Percentiles rank a stretch among this genome's conserved stretches.
phyloP scores from a whole-genome alignment of 2,888 invertebrate genomes.

The Drosophila tripunctata region DNA sequence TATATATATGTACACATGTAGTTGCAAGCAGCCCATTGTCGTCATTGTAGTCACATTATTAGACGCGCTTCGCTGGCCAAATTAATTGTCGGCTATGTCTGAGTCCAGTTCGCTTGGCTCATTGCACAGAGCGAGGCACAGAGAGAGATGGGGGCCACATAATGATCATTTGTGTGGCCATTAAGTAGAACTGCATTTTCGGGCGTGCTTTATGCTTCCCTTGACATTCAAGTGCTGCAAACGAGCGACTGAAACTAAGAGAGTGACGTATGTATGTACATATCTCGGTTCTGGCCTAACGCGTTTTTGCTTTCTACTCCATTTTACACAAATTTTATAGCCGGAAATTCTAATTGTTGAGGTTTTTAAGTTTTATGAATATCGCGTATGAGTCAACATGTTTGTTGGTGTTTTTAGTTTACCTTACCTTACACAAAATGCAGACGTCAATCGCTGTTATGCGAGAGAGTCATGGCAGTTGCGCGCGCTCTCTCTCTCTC shows the following conservation, averaged over 20 bases:
- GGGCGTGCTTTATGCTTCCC: conserved; percentile 33
- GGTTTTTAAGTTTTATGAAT: conserved; percentile 39
- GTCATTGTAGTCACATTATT: conserved; percentile 75
- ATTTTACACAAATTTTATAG: conserved; percentile 53
- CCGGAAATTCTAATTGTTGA: conserved; percentile 76
- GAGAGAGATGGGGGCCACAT: conserved; percentile 21
- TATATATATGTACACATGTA: background rate
- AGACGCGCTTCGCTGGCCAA: conserved; percentile 74
- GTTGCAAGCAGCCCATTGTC: conserved; percentile 50
- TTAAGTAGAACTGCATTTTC: conserved; percentile 44
- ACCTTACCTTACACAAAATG: conserved; percentile 39
- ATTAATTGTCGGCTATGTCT: conserved; percentile 67
- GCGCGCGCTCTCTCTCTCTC: background rate
- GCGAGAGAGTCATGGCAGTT: conserved; percentile 11
- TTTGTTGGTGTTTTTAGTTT: conserved; percentile 34
- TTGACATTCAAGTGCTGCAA: conserved; percentile 23
- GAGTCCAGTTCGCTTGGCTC: conserved; percentile 34
- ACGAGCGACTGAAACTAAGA: conserved; percentile 17
- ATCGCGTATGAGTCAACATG: conserved; percentile 33
- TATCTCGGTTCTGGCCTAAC: conserved; percentile 78
- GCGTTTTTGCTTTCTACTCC: conserved; percentile 47
- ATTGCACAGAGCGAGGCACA: conserved; percentile 37
- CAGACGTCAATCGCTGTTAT: conserved; percentile 36
- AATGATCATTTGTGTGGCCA: conserved; percentile 55
- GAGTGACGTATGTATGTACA: conserved; percentile 21